Conservation (phyloP, 2,113 vertebrate genomes). For the Sylvia atricapilla region DNA sequence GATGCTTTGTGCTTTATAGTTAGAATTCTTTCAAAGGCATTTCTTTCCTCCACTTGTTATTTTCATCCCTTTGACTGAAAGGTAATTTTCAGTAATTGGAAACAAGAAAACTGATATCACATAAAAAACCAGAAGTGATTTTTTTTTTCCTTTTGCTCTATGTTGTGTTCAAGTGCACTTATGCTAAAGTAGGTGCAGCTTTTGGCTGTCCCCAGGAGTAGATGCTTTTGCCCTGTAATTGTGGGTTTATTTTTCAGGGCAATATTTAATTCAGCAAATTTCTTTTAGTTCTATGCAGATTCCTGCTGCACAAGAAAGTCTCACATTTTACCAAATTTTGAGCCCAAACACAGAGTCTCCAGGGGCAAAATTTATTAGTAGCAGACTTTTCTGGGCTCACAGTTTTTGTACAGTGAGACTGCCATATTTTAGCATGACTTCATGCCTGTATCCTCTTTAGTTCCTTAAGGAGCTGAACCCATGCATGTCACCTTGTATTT, state of each 20-base stretch:
- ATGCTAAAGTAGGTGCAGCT: background rate
- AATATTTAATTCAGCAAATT: background rate
- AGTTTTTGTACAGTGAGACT: background rate
- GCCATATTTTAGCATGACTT: background rate
- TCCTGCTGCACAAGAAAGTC: background rate
- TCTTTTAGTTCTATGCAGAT: background rate
- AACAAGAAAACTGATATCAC: background rate
- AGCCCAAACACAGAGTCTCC: background rate
- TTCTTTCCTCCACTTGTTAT: background rate
- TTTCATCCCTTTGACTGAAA: background rate
- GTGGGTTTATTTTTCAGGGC: background rate
- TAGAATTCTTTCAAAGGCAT: background rate
- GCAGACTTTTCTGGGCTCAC: background rate
- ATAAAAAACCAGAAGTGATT: background rate
- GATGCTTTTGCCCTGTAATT: background rate
- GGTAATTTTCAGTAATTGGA: background rate
- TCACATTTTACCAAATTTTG: background rate
- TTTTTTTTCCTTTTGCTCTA: background rate
- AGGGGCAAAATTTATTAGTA: background rate
- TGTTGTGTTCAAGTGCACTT: background rate
- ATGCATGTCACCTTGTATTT: background rate
- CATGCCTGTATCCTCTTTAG: background rate
- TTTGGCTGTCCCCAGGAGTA: background rate
- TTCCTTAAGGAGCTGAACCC: background rate
- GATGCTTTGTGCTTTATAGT: background rate